A percentile compares a stretch with the other conserved stretches of the same genome.
Conservation (phyloP, 1,140 invertebrate species). For the Himalopsyche phryganea region DNA sequence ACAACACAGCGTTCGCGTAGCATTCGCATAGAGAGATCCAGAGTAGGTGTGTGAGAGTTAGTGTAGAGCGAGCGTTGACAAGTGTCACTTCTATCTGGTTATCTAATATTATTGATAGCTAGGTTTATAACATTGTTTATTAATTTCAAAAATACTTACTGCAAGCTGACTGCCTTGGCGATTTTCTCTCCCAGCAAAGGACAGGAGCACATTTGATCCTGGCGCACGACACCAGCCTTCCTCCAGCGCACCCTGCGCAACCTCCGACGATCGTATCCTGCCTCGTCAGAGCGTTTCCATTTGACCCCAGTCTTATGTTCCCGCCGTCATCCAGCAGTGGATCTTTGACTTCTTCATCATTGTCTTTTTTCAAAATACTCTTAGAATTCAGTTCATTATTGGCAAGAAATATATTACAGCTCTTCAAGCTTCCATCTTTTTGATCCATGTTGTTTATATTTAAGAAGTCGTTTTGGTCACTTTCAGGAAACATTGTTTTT, state of each 20-base stretch:
- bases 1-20: no score
- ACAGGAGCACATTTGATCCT: slow-evolving; percentile 21
- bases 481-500: no score
- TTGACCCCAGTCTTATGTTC: neutral
- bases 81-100: no score
- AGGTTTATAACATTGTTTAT: no score
- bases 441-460: neutral
- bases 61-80: no score
- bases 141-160: no score
- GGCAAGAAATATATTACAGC: neutral
- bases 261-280: slow-evolving; percentile 19
- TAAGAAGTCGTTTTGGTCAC: neutral
- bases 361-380: slow-evolving; percentile 2
- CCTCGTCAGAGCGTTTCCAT: slow-evolving; percentile 18
- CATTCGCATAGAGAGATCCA: no score
- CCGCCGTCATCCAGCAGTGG: slow-evolving; percentile 2
- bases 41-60: no score
- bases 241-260: slow-evolving; percentile 11
- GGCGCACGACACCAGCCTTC: slow-evolving; percentile 21
- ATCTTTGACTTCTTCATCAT: neutral
- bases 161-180: slow-evolving; percentile 15
- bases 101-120: no score
- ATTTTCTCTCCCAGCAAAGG: slow-evolving; percentile 24
- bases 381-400: slow-evolving; percentile 4
- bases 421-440: neutral